These are phyloP conservation scores for Eurystomus glaucurus DNA, from an alignment of 2,797 vertebrate genomes.

Conservation along the genomic window DNA sequence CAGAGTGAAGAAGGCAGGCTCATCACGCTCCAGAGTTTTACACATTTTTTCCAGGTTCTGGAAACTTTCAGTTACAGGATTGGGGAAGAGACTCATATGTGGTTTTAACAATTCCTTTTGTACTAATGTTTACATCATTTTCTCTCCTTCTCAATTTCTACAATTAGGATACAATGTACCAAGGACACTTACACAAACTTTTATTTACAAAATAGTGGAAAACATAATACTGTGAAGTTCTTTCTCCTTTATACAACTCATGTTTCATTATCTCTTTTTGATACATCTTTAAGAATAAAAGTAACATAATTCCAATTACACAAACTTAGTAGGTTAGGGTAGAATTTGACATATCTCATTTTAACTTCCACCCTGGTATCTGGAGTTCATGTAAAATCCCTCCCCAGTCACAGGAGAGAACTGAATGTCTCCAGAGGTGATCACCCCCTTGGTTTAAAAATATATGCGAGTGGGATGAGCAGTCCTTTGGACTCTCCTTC, in stretches of 20 bases:
- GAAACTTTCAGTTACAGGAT: background rate
- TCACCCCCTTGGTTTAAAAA: background rate
- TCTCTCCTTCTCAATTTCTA: background rate
- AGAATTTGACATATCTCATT: background rate
- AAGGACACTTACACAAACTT: background rate
- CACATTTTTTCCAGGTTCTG: background rate
- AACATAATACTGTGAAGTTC: background rate
- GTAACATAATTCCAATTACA: accelerated
- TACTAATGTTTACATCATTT: background rate
- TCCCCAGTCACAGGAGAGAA: background rate
- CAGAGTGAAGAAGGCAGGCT: background rate
- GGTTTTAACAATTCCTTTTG: background rate
- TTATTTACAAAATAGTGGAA: background rate
- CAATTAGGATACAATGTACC: background rate
- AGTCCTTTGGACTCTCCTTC: background rate
- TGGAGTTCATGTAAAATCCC: background rate
- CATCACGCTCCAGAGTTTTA: background rate
- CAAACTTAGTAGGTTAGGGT: background rate
- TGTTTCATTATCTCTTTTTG: background rate
- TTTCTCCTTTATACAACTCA: background rate
- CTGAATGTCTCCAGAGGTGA: background rate
- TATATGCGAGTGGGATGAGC: background rate
- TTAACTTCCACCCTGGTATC: background rate
- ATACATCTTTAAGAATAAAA: background rate
- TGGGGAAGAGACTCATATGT: background rate